These are phyloP conservation scores for Vulpes ferrilata DNA, from an alignment of 2,113 vertebrate species.

Conservation along the genomic window DNA sequence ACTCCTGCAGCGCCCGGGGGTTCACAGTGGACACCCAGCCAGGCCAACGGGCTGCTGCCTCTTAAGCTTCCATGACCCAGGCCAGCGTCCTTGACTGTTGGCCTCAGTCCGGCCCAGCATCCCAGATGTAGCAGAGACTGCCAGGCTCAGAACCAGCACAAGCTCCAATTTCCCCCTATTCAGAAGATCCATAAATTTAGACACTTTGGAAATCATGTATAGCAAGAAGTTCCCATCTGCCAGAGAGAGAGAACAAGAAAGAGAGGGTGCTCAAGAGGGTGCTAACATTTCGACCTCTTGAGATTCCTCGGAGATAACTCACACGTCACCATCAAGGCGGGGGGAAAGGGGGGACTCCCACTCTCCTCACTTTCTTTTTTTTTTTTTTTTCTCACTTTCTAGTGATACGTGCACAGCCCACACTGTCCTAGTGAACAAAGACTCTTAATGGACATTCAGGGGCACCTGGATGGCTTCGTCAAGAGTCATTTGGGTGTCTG, in stretches of 20 bases:
- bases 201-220: constrained; percentile 30
- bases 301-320: not conserved
- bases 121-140: not conserved
- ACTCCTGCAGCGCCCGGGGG: not conserved
- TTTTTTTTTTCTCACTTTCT: not conserved
- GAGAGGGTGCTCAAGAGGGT: not conserved
- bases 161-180: constrained; percentile 28
- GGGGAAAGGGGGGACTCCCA: not conserved
- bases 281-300: not conserved
- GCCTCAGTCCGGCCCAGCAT: not conserved
- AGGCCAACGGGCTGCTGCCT: not conserved
- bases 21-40: not conserved
- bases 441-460: constrained; percentile 35
- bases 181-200: constrained; percentile 29
- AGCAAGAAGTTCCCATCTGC: constrained; percentile 18
- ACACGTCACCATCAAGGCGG: not conserved
- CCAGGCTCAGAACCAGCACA: not conserved
- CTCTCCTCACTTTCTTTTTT: not conserved
- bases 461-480: not conserved
- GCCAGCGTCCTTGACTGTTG: not conserved
- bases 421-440: constrained; percentile 15
- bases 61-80: not conserved
- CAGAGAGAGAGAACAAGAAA: not conserved
- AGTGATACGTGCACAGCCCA: not conserved
- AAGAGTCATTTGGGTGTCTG: not conserved